These are phyloP conservation scores for Mionectes macconnelli DNA, from an alignment of 2,113 vertebrate genomes.

Conservation along the genomic window DNA sequence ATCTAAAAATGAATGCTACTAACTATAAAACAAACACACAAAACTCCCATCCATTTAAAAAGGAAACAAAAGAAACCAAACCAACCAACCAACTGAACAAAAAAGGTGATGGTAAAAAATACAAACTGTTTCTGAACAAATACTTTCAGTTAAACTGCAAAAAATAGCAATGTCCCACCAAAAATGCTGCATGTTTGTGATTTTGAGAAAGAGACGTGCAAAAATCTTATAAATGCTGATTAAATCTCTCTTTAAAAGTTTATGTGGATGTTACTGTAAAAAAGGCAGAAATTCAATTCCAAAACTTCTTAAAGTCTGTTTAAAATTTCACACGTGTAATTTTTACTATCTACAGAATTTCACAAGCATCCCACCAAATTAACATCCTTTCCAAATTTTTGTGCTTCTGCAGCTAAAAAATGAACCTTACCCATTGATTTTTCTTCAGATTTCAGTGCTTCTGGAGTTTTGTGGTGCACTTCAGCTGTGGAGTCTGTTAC, in stretches of 20 bases:
- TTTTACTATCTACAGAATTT: not conserved
- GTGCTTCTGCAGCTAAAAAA: not conserved
- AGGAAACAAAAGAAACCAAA: not conserved
- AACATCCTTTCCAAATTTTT: not conserved
- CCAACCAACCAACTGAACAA: not conserved
- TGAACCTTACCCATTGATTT: conserved; percentile 80
- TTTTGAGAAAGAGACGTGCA: not conserved
- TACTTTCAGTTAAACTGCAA: not conserved
- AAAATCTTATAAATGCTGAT: not conserved
- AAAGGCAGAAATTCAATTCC: not conserved
- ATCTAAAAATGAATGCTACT: not conserved
- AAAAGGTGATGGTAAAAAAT: not conserved
- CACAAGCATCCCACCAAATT: not conserved
- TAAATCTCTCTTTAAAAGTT: not conserved
- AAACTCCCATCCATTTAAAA: not conserved
- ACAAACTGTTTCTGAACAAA: not conserved
- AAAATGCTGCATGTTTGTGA: not conserved
- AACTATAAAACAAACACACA: not conserved
- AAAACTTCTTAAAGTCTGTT: not conserved
- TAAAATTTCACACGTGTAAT: not conserved
- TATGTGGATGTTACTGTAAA: not conserved
- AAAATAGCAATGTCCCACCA: not conserved
- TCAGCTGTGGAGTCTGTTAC: conserved; percentile 71
- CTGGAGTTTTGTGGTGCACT: conserved; percentile 74
- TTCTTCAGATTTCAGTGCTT: conserved; percentile 84